Evolutionary conservation across 1,140 invertebrate species (phyloP).

Genomic region (Camponotus pennsylvanicus): DNA sequence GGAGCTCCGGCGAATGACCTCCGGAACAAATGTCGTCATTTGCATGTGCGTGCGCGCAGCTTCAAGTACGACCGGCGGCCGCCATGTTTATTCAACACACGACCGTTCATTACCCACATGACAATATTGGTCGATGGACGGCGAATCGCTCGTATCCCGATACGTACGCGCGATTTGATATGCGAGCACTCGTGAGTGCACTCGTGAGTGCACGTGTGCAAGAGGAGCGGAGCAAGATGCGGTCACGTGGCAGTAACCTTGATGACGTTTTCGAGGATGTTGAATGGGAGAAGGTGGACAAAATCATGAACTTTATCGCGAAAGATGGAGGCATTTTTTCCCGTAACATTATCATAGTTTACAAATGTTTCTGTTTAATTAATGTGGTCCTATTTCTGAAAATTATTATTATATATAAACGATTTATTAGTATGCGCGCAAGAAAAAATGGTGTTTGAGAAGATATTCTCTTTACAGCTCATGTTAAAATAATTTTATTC

Average conservation of each 20-base stretch:
- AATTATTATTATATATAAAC: neutral
- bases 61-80: conserved; percentile 66
- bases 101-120: conserved; percentile 85
- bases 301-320: neutral
- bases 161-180: conserved; percentile 84
- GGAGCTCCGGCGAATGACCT: conserved; percentile 8
- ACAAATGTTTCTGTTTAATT: no score
- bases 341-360: neutral
- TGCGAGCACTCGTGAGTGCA: conserved; percentile 77
- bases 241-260: neutral
- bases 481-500: neutral
- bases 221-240: neutral
- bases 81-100: conserved; percentile 84
- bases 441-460: neutral
- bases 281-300: neutral
- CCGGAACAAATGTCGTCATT: conserved; percentile 58
- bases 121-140: conserved; percentile 85
- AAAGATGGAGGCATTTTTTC: neutral
- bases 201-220: neutral
- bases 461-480: neutral
- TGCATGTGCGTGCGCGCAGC: conserved; percentile 63
- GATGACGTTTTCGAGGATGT: neutral
- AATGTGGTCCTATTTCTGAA: no score
- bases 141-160: conserved; percentile 84
- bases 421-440: neutral